These are phyloP conservation scores for Platypus cylindrus DNA, from an alignment of 2,888 invertebrate genomes.

Conservation along the genomic window DNA sequence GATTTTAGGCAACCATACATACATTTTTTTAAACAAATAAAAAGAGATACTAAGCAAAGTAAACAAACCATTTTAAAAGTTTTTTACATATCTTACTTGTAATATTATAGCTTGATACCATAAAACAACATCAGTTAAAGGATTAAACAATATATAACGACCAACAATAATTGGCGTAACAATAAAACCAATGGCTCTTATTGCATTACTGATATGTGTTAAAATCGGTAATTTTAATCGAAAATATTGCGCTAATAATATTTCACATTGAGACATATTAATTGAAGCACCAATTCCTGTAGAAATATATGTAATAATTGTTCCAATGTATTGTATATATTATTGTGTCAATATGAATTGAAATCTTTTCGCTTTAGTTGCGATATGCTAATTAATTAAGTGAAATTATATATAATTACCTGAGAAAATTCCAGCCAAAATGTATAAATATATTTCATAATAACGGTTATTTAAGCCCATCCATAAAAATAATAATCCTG, in stretches of 20 bases:
- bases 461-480: constrained; percentile 24
- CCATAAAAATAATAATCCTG: constrained; percentile 44
- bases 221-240: constrained; percentile 41
- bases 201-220: constrained; percentile 40
- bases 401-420: constrained; percentile 24
- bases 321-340: no score
- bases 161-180: constrained; percentile 41
- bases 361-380: no score
- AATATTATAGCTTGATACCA: constrained; percentile 45
- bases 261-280: constrained; percentile 44
- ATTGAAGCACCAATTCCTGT: constrained; percentile 45
- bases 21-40: no score
- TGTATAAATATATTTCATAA: constrained; percentile 15
- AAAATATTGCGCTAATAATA: constrained; percentile 46
- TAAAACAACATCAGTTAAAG: constrained; percentile 36
- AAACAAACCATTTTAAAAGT: no score
- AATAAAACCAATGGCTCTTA: constrained; percentile 42
- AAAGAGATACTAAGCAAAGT: no score
- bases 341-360: no score
- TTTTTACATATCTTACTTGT: constrained; percentile 31
- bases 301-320: constrained; percentile 22
- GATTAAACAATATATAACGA: constrained; percentile 36
- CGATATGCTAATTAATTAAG: no score
- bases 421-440: constrained; percentile 37
- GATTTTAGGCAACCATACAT: no score